Evolutionary conservation across 1,140 invertebrate genomes (phyloP).

Genomic region (Ceratitis capitata): DNA sequence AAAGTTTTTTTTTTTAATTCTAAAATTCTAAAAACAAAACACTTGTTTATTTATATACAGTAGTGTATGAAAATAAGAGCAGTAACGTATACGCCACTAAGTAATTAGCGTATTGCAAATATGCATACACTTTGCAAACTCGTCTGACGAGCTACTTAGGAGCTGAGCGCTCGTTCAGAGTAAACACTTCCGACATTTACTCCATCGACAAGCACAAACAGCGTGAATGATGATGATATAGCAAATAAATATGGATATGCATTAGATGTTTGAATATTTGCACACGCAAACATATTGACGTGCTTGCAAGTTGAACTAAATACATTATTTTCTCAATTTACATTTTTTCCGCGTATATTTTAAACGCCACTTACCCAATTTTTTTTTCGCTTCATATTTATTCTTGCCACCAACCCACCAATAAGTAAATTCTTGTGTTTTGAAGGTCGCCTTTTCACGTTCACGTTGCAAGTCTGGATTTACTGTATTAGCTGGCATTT

Average conservation of each 20-base stretch:
- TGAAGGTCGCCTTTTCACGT: constrained; percentile 78
- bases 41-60: background rate
- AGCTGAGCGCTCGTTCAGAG: background rate
- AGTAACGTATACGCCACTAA: background rate
- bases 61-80: background rate
- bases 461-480: constrained; percentile 76
- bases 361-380: background rate
- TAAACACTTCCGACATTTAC: background rate
- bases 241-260: background rate
- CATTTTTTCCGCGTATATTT: too few relatives aligned
- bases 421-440: constrained; percentile 78
- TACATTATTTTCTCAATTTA: background rate
- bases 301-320: background rate
- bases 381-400: constrained; percentile 67
- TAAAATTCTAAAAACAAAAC: background rate
- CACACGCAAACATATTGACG: background rate
- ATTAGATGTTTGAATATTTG: background rate
- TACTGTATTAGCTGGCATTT: constrained; percentile 47
- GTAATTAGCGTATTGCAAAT: background rate
- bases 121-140: background rate
- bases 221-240: background rate
- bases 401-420: constrained; percentile 79
- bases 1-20: background rate
- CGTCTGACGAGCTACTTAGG: background rate
- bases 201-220: background rate